These are phyloP conservation scores for Nansenia antarctica DNA, from an alignment of 2,113 vertebrate species.

Conservation along the genomic window DNA sequence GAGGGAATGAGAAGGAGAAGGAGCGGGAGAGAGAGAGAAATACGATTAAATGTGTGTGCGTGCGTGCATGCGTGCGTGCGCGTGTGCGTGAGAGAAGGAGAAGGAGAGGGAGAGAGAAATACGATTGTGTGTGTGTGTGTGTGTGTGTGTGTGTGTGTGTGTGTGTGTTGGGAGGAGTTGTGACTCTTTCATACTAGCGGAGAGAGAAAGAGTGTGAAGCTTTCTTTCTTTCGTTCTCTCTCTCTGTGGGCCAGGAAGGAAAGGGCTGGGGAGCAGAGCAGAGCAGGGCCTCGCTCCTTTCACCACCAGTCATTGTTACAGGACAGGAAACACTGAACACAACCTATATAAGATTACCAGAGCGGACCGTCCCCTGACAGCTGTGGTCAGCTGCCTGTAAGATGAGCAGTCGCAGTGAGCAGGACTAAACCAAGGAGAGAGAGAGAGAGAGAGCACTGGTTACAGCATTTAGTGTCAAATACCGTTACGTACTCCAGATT, in stretches of 20 bases:
- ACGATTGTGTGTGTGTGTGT: constrained; percentile 11
- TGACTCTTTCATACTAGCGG: background rate
- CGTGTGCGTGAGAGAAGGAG: background rate
- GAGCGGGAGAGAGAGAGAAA: background rate
- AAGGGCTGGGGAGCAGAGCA: constrained; percentile 69
- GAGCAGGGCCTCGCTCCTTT: constrained; percentile 45
- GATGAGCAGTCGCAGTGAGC: background rate
- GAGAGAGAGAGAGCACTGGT: too few relatives aligned
- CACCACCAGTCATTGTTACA: constrained; percentile 60
- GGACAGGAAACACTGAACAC: background rate
- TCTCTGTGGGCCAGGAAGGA: constrained; percentile 69
- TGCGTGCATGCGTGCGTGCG: background rate
- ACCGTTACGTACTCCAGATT: background rate
- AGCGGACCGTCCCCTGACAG: background rate
- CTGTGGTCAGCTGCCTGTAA: background rate
- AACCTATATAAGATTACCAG: background rate
- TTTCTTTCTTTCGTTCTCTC: constrained; percentile 55
- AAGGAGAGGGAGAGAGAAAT: background rate
- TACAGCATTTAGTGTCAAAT: too few relatives aligned
- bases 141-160: background rate
- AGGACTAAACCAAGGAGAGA: too few relatives aligned
- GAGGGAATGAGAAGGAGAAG: background rate
- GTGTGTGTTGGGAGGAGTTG: background rate
- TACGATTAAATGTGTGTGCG: too few relatives aligned
- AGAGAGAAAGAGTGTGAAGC: constrained; percentile 3